Base-by-base conservation (phyloP, 2,797 vertebrate species). In the Tapera naevia region DNA sequence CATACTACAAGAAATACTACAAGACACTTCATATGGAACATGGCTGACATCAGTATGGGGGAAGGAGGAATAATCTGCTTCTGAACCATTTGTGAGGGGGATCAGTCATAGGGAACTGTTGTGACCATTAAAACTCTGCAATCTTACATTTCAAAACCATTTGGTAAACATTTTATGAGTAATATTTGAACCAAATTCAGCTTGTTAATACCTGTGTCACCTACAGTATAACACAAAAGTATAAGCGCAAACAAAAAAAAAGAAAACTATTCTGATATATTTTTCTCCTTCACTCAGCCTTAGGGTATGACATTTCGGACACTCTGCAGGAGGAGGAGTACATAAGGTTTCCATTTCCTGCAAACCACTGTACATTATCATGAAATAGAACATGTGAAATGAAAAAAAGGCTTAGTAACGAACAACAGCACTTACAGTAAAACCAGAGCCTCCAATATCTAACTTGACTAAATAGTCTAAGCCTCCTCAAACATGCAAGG, bases 371-470 rank as follows among this genome's bases (percentile, higher is more conserved):
- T 39, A 15, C 16, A 62, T 37, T 32, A 73, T 60, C 19, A 10
- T 9, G 28, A 92, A 91, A 81, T 7, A 75, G 17, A 93, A 56
- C 3, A 45, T 0, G 17, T 48, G 41, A 83, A 80, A 9, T 6
- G 30, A 27, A 25, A 17, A 54, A 30, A 28, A 28, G 83, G 30
- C 2, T 0, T 3, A 80, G 27, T 8, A 86, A 57, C 1, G 0
- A 85, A 80, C 14, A 91, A 57, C 22, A 41, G 39, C 32, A 92
- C 62, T 85, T n/a, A n/a, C n/a, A n/a, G n/a, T n/a, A n/a, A n/a
- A n/a, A n/a, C n/a, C n/a, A n/a, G n/a, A n/a, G 71, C 13, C 62
- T 78, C 65, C 53, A 60, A 62, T 32, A 58, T 7, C 22, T 37
- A n/a, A 73, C 9, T 19, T 65, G 28, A n/a, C 41, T 60, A 35